These are phyloP conservation scores for Eupithecia inturbata DNA, from an alignment of 2,888 invertebrate genomes.

Conservation along the genomic window DNA sequence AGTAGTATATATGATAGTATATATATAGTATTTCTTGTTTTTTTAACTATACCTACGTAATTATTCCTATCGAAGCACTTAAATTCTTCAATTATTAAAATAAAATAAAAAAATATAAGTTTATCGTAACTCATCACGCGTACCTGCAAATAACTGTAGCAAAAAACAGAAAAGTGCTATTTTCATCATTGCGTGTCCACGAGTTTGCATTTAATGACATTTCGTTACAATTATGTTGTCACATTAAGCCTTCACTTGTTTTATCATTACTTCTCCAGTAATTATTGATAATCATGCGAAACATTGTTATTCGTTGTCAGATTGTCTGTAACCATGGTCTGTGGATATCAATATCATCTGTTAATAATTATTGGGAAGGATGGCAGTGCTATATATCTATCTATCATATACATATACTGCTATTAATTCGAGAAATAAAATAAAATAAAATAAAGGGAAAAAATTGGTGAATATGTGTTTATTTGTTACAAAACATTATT, in stretches of 20 bases:
- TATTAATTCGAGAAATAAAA: too few relatives aligned
- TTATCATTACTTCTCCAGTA: conserved; percentile 29
- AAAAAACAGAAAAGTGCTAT: conserved; percentile 3
- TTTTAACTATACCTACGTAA: too few relatives aligned
- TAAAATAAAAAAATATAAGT: too few relatives aligned
- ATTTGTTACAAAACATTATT: too few relatives aligned
- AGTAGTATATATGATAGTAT: too few relatives aligned
- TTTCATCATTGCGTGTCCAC: conserved; percentile 34
- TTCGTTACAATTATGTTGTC: conserved; percentile 62
- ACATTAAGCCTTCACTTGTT: conserved; percentile 57
- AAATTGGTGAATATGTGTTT: too few relatives aligned
- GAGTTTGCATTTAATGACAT: conserved; percentile 50
- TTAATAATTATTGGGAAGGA: too few relatives aligned
- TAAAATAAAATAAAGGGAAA: background rate
- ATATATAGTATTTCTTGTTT: too few relatives aligned
- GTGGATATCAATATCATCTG: background rate
- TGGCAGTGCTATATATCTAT: too few relatives aligned
- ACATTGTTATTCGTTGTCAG: conserved; percentile 1
- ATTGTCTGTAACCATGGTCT: background rate
- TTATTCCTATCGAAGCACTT: background rate
- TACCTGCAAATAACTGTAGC: background rate
- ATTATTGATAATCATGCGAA: conserved; percentile 25
- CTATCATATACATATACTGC: too few relatives aligned
- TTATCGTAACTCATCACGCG: conserved; percentile 2
- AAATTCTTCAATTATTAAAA: background rate